phyloP scores from a whole-genome alignment of 2,113 vertebrate genomes.

The Hemiscyllium ocellatum region DNA sequence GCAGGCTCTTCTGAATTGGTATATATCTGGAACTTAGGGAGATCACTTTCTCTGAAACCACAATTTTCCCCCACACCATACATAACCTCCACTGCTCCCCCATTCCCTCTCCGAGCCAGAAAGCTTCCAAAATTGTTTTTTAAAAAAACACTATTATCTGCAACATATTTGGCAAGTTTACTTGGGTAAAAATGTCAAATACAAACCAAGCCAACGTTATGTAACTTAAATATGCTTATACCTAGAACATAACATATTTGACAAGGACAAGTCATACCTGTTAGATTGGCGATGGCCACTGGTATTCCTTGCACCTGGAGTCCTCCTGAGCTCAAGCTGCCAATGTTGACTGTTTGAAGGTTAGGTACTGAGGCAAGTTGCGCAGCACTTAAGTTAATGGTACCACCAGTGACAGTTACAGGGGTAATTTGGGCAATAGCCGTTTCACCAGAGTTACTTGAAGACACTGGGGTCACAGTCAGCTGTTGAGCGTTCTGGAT shows the following conservation, averaged over 20 bases:
- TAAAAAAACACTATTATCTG: no score
- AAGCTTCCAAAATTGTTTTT: no score
- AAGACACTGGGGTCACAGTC: conserved; percentile 82
- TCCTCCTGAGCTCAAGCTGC: conserved; percentile 75
- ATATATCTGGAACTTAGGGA: no score
- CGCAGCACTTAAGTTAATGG: conserved; percentile 86
- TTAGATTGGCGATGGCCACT: conserved; percentile 89
- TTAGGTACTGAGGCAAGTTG: conserved; percentile 92
- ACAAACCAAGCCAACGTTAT: no score
- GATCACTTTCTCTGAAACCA: no score
- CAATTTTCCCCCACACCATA: no score
- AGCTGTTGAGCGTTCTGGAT: conserved; percentile 90
- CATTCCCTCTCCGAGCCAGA: no score
- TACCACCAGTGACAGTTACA: conserved; percentile 81
- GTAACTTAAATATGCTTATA: background rate
- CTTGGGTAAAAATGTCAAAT: no score
- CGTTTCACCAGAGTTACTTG: conserved; percentile 61
- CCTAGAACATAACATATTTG: background rate
- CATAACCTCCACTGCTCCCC: no score
- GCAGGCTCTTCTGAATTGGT: no score
- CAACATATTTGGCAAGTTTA: no score
- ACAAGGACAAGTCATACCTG: conserved; percentile 59
- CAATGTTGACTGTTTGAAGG: conserved; percentile 93
- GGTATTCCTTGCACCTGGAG: conserved; percentile 94
- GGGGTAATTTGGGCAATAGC: conserved; percentile 75